Evolutionary conservation across 2,797 vertebrate genomes (phyloP).

Genomic region (Gobionotothen gibberifrons): DNA sequence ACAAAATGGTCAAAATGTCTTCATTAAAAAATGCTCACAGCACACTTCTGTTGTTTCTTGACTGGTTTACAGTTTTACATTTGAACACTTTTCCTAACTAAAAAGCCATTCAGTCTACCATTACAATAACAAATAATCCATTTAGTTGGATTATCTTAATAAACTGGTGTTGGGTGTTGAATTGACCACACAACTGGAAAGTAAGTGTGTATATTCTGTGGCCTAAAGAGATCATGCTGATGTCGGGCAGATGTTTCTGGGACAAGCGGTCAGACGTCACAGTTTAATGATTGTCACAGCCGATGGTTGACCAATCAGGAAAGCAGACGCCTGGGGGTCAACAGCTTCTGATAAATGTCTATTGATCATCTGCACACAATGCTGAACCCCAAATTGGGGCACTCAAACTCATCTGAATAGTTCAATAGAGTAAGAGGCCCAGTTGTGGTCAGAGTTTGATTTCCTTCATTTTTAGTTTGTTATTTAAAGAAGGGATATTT

Average conservation of each 20-base stretch:
- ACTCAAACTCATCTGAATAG: slow-evolving; percentile 17
- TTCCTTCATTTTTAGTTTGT: slow-evolving; percentile 5
- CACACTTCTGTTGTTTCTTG: not conserved
- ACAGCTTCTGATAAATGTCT: slow-evolving; percentile 53
- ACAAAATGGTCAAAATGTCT: too few species aligned
- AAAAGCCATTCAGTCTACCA: not conserved
- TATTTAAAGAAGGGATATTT: slow-evolving; percentile 9
- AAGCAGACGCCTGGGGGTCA: slow-evolving; percentile 57
- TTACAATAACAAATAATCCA: not conserved
- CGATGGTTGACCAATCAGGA: slow-evolving; percentile 54
- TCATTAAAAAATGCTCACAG: too few species aligned
- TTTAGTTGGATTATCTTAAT: not conserved
- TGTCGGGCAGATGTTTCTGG: slow-evolving; percentile 28
- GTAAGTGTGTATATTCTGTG: not conserved
- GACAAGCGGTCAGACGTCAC: slow-evolving; percentile 51
- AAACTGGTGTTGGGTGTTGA: not conserved
- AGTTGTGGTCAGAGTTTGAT: not conserved
- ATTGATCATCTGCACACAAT: slow-evolving; percentile 60
- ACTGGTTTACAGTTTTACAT: not conserved
- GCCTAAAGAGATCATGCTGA: not conserved
- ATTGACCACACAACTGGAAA: not conserved
- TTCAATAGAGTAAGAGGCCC: slow-evolving; percentile 4
- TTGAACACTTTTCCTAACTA: not conserved
- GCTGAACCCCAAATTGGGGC: slow-evolving; percentile 51
- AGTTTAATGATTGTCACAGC: slow-evolving; percentile 76